Evolutionary conservation across 2,888 invertebrate genomes (phyloP).

Genomic region (Bombyx huttoni): DNA sequence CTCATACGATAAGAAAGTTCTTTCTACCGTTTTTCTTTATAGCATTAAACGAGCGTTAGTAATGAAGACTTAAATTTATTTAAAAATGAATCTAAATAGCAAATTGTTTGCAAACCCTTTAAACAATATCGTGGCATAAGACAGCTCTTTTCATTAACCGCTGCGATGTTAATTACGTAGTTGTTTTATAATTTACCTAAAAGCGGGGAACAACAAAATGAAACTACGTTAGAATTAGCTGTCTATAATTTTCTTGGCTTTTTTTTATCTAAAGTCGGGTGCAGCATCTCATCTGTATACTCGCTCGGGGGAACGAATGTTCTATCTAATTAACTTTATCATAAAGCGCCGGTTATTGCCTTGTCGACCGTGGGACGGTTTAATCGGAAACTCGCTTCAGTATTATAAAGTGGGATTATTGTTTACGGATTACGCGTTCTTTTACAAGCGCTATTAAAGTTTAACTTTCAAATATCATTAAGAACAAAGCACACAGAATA

Average conservation of each 20-base stretch:
- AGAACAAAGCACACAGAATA: neutral
- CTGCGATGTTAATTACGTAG: neutral
- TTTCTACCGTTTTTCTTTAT: conserved; percentile 3
- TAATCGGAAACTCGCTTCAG: conserved; percentile 44
- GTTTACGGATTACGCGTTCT: neutral
- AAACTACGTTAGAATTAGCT: conserved; percentile 1
- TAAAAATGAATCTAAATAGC: neutral
- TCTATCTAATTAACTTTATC: conserved; percentile 68
- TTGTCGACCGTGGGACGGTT: conserved; percentile 40
- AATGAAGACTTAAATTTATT: neutral
- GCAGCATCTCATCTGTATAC: conserved; percentile 46
- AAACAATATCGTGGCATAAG: neutral
- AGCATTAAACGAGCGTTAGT: neutral
- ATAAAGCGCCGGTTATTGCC: conserved; percentile 61
- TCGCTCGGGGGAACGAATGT: conserved; percentile 62
- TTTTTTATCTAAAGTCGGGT: conserved; percentile 19
- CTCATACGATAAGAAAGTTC: neutral
- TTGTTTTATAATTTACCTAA: neutral
- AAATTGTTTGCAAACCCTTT: neutral
- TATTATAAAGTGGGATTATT: conserved; percentile 2
- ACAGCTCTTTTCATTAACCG: neutral
- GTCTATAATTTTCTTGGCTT: conserved; percentile 28
- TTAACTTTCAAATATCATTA: neutral
- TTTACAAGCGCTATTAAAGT: neutral
- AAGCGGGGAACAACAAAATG: neutral